Evolutionary conservation across 2,797 vertebrate genomes (phyloP), one percentile per base, ranked within the genome.

Genomic region (Sebastes steindachneri): DNA sequence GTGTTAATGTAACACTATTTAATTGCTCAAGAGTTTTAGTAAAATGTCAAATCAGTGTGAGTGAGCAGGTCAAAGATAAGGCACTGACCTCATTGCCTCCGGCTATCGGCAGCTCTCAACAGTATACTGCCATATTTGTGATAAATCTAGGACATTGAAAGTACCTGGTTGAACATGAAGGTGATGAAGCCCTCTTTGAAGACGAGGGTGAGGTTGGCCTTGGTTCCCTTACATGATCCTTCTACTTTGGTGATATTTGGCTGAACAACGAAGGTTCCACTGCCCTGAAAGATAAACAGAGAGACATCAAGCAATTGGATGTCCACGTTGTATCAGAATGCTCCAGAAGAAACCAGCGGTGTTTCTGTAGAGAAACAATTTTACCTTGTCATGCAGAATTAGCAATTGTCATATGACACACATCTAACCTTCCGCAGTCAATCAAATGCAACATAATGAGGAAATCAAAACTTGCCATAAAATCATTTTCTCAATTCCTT

Each of bases 111-210:
- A 23, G 7, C 1, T 14, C 21, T 35, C 21, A 19, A 25, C 23
- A 41, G 57, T 31, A 60, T 17, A 45, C 41, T 35, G 23, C 6
- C 0, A 21, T 11, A 25, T 64, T 48, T 45, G 4, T 14, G 26
- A 25, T 7, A 75, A 33, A 60, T 48, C 5, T 4, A 19, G 8
- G 26, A 73, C 54, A 67, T 28, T 1, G 3, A 28, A 58, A 23
- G 60, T 90, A 96, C 96, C 93, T 93, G 95, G 59, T 69, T 74
- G 82, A 95, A 96, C 17, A 11, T 14, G 60, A 96, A 88, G 7
- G 21, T 69, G 48, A 96, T 89, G 5, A 0, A 1, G 8, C 94
- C 94, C 58, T 95, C 86, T 0, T 2, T 2, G 63, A 95, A 95
- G 1, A 0, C 0, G 0, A 96, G 58, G 0, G 3, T 74, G 0